Evolutionary conservation across 2,113 vertebrate species (phyloP).

Genomic region (Dipodomys ordii): DNA sequence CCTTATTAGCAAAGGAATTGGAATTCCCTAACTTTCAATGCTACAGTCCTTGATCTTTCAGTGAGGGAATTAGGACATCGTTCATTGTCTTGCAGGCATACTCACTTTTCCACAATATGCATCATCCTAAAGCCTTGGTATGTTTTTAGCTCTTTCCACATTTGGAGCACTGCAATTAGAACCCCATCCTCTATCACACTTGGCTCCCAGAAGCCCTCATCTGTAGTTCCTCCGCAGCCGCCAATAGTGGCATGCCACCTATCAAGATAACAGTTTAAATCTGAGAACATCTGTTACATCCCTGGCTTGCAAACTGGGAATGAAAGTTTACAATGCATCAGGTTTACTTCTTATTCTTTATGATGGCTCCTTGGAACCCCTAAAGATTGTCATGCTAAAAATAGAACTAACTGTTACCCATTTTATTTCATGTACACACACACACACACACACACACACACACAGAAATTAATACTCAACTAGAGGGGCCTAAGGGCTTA

Average conservation of each 20-base stretch:
- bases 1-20: neutral
- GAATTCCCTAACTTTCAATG: neutral
- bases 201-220: slow-evolving; percentile 54
- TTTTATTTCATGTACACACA: neutral
- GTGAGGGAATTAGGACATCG: neutral
- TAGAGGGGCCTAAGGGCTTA: neutral
- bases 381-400: slow-evolving; percentile 38
- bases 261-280: slow-evolving; percentile 77
- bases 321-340: slow-evolving; percentile 61
- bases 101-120: neutral
- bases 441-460: too few relatives aligned
- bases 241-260: slow-evolving; percentile 77
- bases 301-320: slow-evolving; percentile 70
- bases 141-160: slow-evolving; percentile 69
- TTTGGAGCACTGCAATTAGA: slow-evolving; percentile 66
- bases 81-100: slow-evolving; percentile 3
- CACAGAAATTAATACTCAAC: neutral
- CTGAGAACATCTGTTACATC: slow-evolving; percentile 79
- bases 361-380: slow-evolving; percentile 68
- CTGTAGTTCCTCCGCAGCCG: slow-evolving; percentile 78
- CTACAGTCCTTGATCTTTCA: neutral
- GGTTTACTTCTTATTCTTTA: slow-evolving; percentile 76
- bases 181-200: slow-evolving; percentile 52
- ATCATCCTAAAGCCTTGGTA: slow-evolving; percentile 44
- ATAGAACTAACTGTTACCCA: neutral